These are phyloP conservation scores for Hyles vespertilio DNA, from an alignment of 1,140 invertebrate genomes.

Conservation along the genomic window DNA sequence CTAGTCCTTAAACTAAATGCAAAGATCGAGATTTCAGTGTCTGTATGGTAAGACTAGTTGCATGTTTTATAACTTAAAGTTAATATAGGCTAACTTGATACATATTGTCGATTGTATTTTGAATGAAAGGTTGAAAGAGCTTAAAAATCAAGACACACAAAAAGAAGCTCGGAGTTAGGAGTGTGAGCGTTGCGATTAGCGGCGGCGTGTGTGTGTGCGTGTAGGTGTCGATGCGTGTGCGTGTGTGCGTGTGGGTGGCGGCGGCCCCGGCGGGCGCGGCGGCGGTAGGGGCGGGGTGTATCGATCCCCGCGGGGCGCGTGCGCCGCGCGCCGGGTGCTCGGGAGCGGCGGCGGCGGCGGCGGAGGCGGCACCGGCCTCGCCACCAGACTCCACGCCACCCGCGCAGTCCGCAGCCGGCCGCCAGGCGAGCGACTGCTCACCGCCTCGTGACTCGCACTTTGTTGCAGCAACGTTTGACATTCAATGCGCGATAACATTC, in stretches of 20 bases:
- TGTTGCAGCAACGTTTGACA: conserved; percentile 53
- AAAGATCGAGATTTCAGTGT: too few relatives aligned
- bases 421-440: conserved; percentile 51
- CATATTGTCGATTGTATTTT: too few relatives aligned
- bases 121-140: conserved; percentile 16
- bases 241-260: conserved; percentile 41
- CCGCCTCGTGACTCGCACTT: conserved; percentile 12
- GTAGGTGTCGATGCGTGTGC: conserved; percentile 1
- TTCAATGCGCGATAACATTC: conserved; percentile 57
- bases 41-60: too few relatives aligned
- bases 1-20: too few relatives aligned
- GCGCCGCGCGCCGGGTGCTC: conserved; percentile 55
- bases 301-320: conserved; percentile 67
- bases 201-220: conserved; percentile 31
- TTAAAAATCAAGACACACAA: conserved; percentile 38
- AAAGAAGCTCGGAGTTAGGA: conserved; percentile 41
- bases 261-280: conserved; percentile 36
- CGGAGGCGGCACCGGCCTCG: conserved; percentile 43
- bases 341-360: conserved; percentile 51
- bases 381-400: conserved; percentile 37
- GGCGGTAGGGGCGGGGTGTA: conserved; percentile 66
- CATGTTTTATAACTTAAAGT: background rate
- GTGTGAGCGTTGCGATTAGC: conserved; percentile 41
- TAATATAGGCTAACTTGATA: conserved; percentile 9
- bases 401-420: conserved; percentile 68